These are phyloP conservation scores for Semaprochilodus insignis DNA, from an alignment of 2,797 vertebrate genomes.

Conservation along the genomic window DNA sequence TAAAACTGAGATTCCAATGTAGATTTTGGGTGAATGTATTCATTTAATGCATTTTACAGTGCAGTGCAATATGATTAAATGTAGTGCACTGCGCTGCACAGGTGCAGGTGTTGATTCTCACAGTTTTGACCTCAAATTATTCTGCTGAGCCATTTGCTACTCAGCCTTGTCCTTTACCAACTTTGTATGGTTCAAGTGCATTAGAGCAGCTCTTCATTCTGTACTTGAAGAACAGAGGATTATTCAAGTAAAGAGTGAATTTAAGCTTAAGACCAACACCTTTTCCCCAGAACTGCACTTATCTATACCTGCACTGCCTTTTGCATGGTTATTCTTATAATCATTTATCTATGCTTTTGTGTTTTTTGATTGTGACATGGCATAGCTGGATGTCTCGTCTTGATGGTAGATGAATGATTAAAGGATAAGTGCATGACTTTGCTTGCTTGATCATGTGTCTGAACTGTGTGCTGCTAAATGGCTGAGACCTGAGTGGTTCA, in stretches of 20 bases:
- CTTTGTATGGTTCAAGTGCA: neutral
- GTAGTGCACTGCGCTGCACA: neutral
- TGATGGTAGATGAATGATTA: neutral
- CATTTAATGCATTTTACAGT: neutral
- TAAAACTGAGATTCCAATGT: neutral
- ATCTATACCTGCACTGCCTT: neutral
- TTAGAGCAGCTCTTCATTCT: neutral
- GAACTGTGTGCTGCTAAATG: neutral
- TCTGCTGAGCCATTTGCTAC: neutral
- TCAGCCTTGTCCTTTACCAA: neutral
- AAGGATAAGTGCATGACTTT: neutral
- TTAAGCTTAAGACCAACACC: neutral
- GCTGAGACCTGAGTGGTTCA: slow-evolving; percentile 4
- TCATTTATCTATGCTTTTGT: neutral
- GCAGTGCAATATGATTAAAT: neutral
- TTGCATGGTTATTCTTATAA: neutral
- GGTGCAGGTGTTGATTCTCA: neutral
- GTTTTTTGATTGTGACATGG: neutral
- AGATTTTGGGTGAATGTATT: neutral
- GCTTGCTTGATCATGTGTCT: slow-evolving; percentile 5
- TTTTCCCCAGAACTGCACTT: neutral
- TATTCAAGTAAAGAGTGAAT: neutral
- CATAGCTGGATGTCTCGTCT: neutral
- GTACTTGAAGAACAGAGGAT: neutral
- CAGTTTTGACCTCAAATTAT: neutral